Evolutionary conservation across 2,113 vertebrate genomes (phyloP).

Genomic region (Motacilla tschutschensis): DNA sequence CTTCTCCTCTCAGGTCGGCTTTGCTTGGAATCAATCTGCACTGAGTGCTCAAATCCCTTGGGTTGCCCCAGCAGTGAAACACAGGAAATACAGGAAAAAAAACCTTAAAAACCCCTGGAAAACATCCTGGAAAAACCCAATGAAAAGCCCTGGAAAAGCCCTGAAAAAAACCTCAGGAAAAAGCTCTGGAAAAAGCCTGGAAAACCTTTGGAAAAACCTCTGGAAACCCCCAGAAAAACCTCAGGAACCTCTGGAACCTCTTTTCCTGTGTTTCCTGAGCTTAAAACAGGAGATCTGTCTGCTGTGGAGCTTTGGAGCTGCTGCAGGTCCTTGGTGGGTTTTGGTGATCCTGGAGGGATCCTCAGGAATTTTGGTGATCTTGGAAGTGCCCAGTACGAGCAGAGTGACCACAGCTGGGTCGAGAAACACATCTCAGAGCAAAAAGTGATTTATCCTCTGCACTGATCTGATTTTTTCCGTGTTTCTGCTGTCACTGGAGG

Average conservation of each 20-base stretch:
- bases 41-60: background rate
- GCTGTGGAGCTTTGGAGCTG: background rate
- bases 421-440: background rate
- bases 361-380: background rate
- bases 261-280: too few species aligned
- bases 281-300: fast-evolving
- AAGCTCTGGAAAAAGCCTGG: too few species aligned
- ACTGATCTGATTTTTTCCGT: background rate
- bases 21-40: background rate
- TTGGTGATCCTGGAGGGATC: background rate
- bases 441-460: background rate
- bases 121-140: too few species aligned
- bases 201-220: too few species aligned
- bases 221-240: too few species aligned
- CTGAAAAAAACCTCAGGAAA: too few species aligned
- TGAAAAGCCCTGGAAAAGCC: too few species aligned
- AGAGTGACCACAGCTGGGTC: background rate
- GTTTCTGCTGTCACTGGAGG: fast-evolving
- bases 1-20: background rate
- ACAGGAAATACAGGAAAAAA: too few species aligned
- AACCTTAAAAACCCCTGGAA: too few species aligned
- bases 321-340: background rate
- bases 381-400: background rate
- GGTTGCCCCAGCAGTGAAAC: background rate
- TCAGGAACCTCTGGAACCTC: too few species aligned